Conservation (phyloP, 2,797 vertebrate species). For the Leptodactylus fallax region DNA sequence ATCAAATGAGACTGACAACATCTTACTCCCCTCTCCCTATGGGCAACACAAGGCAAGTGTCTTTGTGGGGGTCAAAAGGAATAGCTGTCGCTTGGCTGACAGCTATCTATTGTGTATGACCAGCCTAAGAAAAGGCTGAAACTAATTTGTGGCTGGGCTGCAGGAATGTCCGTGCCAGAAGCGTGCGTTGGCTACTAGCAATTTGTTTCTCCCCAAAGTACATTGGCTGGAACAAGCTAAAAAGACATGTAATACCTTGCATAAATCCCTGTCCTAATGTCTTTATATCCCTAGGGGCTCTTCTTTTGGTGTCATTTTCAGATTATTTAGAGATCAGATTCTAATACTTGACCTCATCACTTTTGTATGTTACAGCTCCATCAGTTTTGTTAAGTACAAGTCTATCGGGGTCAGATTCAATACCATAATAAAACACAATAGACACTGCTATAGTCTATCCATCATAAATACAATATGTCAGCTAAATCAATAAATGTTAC, state of each 20-base stretch:
- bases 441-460: neutral
- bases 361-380: neutral
- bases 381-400: too few relatives aligned
- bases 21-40: too few relatives aligned
- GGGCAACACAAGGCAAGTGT: too few relatives aligned
- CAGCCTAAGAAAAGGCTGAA: too few relatives aligned
- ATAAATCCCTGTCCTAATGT: slow-evolving; percentile 26
- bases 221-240: neutral
- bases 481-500: neutral
- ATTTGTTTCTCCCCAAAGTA: neutral
- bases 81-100: too few relatives aligned
- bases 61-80: too few relatives aligned
- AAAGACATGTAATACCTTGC: slow-evolving; percentile 5
- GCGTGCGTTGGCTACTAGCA: neutral
- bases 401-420: neutral
- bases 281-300: slow-evolving; percentile 3
- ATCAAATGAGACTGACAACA: too few relatives aligned
- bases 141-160: neutral
- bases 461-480: neutral
- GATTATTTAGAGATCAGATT: neutral
- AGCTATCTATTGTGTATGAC: too few relatives aligned
- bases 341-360: slow-evolving; percentile 25
- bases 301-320: neutral
- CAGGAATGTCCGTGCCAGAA: neutral
- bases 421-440: neutral